Percentiles rank a stretch among this genome's conserved stretches.
Evolutionary conservation across 1,140 invertebrate genomes (phyloP).

Genomic region (Drosophila bifasciata): DNA sequence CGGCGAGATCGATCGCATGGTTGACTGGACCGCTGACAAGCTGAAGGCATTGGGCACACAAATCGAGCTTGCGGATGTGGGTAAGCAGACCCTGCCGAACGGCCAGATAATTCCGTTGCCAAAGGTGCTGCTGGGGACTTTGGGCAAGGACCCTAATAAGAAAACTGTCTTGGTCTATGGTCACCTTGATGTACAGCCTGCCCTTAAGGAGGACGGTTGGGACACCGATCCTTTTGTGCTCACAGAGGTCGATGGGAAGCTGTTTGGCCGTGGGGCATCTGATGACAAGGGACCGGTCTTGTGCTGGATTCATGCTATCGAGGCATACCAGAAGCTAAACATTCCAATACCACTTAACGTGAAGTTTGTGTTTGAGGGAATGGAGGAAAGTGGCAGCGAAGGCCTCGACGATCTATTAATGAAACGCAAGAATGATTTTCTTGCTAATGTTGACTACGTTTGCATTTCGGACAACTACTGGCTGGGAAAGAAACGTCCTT

Average conservation of each 20-base stretch:
- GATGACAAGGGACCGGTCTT: slow-evolving; percentile 98
- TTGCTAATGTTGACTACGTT: slow-evolving; percentile 95
- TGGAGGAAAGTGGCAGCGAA: slow-evolving; percentile 99
- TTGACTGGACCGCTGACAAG: slow-evolving; percentile 91
- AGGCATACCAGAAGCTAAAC: slow-evolving; percentile 92
- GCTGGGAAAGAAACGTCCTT: slow-evolving; percentile 98
- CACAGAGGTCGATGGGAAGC: slow-evolving; percentile 94
- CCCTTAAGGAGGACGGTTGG: slow-evolving; percentile 96
- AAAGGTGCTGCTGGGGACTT: slow-evolving; percentile 92
- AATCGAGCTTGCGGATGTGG: slow-evolving; percentile 92
- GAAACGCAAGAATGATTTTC: slow-evolving; percentile 90
- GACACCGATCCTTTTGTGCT: slow-evolving; percentile 96
- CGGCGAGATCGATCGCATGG: slow-evolving; percentile 85
- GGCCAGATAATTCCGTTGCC: slow-evolving; percentile 91
- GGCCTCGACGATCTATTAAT: slow-evolving; percentile 95
- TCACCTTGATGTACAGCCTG: slow-evolving; percentile 99
- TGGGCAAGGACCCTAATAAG: slow-evolving; percentile 94
- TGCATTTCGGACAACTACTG: slow-evolving; percentile 99
- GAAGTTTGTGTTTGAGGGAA: slow-evolving; percentile 99
- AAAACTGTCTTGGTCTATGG: slow-evolving; percentile 98
- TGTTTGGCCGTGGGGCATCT: slow-evolving; percentile 95
- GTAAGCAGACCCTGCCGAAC: slow-evolving; percentile 90
- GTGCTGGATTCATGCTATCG: slow-evolving; percentile 97
- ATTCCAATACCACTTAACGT: slow-evolving; percentile 94
- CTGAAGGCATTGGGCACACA: slow-evolving; percentile 91